Evolutionary conservation across 92 coral and sea anemone species (phyloP).

Genomic region (Plumapathes pennacea): DNA sequence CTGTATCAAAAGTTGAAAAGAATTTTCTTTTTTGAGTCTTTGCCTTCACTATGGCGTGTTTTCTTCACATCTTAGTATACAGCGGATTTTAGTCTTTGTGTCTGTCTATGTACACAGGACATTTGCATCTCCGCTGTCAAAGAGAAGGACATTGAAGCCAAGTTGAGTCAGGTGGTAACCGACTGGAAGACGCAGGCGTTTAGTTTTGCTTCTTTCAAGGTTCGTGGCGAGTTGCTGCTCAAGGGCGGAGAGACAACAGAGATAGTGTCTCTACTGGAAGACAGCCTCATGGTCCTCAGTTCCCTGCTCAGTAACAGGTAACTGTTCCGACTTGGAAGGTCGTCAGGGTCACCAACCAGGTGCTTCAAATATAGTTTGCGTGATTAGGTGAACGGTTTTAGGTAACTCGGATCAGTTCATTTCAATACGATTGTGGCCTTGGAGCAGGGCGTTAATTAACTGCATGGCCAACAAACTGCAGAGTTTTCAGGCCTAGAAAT

Average conservation of each 20-base stretch:
- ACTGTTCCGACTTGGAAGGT: no score
- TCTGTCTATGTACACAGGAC: conserved; percentile 31
- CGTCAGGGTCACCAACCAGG: no score
- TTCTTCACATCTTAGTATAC: background rate
- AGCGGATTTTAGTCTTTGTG: no score
- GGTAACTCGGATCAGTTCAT: no score
- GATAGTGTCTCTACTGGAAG: conserved; percentile 84
- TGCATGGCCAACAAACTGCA: no score
- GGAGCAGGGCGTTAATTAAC: no score
- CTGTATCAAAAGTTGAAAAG: background rate
- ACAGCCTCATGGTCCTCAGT: conserved; percentile 82
- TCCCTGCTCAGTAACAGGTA: conserved; percentile 88
- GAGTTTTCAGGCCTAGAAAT: no score
- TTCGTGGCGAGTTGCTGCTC: conserved; percentile 80
- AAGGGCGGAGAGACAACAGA: conserved; percentile 85
- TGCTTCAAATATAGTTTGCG: no score
- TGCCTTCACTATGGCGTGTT: background rate
- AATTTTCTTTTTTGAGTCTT: background rate
- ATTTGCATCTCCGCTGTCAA: conserved; percentile 91
- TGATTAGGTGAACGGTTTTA: no score
- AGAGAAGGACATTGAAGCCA: conserved; percentile 93
- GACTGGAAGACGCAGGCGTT: conserved; percentile 84
- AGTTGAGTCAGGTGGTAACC: conserved; percentile 78
- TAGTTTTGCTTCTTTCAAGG: conserved; percentile 67
- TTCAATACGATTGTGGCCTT: no score